These are phyloP conservation scores for Acanthopagrus latus DNA, from an alignment of 2,797 vertebrate genomes.

Conservation along the genomic window DNA sequence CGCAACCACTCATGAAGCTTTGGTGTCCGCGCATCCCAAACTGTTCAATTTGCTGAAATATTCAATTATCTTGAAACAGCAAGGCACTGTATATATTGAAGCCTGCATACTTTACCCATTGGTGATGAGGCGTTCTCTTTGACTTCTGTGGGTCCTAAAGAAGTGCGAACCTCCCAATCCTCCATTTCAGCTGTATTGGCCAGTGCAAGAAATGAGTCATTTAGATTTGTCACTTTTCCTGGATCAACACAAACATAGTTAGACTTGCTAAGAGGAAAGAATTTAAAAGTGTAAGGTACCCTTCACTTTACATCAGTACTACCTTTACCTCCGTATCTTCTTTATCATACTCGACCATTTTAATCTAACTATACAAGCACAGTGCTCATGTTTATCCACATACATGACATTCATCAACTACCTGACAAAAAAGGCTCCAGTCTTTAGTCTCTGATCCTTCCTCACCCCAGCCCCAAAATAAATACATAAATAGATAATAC, in stretches of 20 bases:
- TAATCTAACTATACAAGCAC: no score
- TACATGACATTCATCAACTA: no score
- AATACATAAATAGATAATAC: no score
- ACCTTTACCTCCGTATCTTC: no score
- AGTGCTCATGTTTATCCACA: no score
- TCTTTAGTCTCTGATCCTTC: no score
- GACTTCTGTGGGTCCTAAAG: constrained; percentile 9
- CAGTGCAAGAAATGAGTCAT: not conserved
- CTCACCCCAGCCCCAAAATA: no score
- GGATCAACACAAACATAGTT: not conserved
- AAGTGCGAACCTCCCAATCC: constrained; percentile 4
- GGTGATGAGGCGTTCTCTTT: constrained; percentile 24
- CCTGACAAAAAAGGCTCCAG: no score
- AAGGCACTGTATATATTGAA: not conserved
- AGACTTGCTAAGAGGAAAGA: not conserved
- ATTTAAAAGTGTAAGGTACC: not conserved
- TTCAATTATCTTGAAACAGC: not conserved
- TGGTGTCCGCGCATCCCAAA: not conserved
- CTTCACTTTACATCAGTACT: not conserved
- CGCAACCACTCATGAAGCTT: no score
- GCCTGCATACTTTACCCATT: constrained; percentile 42
- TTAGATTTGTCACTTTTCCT: not conserved
- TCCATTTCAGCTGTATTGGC: constrained; percentile 60
- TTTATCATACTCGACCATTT: no score
- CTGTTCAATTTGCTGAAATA: not conserved